Conservation (phyloP, 1,140 invertebrate genomes). For the Scylla paramamosain region DNA sequence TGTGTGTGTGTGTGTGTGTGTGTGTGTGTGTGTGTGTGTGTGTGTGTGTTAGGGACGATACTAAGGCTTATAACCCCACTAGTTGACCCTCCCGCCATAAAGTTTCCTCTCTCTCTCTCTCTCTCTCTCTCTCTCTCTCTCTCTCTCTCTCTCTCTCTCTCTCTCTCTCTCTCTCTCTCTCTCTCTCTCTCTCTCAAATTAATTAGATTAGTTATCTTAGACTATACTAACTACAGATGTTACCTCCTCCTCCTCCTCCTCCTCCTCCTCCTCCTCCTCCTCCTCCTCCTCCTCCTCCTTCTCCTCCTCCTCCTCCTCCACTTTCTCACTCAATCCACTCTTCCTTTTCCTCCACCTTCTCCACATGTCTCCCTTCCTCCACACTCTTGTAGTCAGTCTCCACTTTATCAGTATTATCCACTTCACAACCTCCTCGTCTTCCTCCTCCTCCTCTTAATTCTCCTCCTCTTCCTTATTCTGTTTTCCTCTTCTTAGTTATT, state of each 20-base stretch:
- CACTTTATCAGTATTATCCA: too few species aligned
- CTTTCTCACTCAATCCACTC: too few species aligned
- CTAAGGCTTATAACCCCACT: background rate
- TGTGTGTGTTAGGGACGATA: too few species aligned
- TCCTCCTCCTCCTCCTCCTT: too few species aligned
- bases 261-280: too few species aligned
- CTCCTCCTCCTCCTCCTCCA: background rate
- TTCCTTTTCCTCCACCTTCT: background rate
- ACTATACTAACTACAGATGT: too few species aligned
- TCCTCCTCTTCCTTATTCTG: background rate
- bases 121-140: background rate
- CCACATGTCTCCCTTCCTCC: too few species aligned
- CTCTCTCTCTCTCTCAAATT: background rate
- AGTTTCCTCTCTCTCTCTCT: slow-evolving; percentile 16
- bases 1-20: background rate
- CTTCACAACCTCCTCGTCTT: background rate
- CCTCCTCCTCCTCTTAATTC: background rate
- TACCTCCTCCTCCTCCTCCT: too few species aligned
- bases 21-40: slow-evolving; percentile 2
- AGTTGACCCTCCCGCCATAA: background rate
- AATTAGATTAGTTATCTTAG: too few species aligned
- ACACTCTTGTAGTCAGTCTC: too few species aligned
- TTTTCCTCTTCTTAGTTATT: too few species aligned
- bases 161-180: background rate
- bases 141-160: background rate